Base-by-base conservation (phyloP, 2,113 vertebrate genomes). In the Atractosteus spatula region DNA sequence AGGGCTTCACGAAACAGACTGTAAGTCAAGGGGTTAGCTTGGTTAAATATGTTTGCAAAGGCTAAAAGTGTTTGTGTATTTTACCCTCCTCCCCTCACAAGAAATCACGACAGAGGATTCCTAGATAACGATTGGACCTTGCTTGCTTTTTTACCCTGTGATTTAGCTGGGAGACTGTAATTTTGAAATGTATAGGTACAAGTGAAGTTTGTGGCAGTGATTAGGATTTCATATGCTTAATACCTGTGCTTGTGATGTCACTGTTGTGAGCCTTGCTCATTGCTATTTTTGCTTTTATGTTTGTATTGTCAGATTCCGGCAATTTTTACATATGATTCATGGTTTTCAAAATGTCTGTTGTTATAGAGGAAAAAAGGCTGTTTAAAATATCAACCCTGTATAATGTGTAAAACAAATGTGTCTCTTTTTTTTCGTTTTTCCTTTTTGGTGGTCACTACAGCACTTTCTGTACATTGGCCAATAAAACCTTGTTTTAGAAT, bases 401-500 rank as follows among this genome's bases (percentile, higher is more conserved):
- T 66, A 88, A 85, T 86, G 87, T 89, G 87, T 85, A 83, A 79
- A 84, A 86, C 78, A 70, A 79, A 87, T 79, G 79, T 75, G 90
- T 90, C 83, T 89, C 91, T 90, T 87, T 77, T 59, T 65, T 77
- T 89, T 77, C 82, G 69, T 83, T 72, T 73, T 82, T 77, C 89
- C 69, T 78, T 93, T 94, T 93, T 82, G 88, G 93, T 94, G 90
- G 91, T 96, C 92, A 90, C 89, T 88, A 86, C 2, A 81, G 89
- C 94, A 95, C 92, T 95, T 94, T 93, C 93, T 96, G 93, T 96
- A 95, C 93, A 93, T 94, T 90, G 92, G 87, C 92, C 92, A 97
- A 96, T 98, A 98, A 96, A 98, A 91, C 92, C 76, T 91, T 89
- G 93, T 94, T 95, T 95, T 96, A 91, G 91, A 94, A 92, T 94